Conservation (phyloP, 2,888 invertebrate genomes). For the Ectemnius cavifrons region DNA sequence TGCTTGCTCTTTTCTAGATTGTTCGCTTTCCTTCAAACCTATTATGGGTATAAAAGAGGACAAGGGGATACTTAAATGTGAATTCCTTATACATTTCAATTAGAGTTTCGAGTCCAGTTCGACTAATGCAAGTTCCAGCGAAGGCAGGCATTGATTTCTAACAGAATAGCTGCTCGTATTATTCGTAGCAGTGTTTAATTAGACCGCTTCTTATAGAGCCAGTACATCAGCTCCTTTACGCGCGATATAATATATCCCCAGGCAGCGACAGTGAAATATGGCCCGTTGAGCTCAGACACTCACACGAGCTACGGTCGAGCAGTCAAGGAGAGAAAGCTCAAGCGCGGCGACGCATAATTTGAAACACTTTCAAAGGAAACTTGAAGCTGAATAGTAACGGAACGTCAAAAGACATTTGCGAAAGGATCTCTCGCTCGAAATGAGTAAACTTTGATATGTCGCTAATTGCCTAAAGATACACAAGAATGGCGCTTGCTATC, state of each 20-base stretch:
- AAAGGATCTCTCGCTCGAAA: constrained; percentile 16
- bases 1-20: too few species aligned
- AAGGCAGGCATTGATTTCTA: not conserved
- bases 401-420: constrained; percentile 44
- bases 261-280: constrained; percentile 52
- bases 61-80: too few species aligned
- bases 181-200: constrained; percentile 37
- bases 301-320: constrained; percentile 22
- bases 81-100: too few species aligned
- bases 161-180: constrained; percentile 22
- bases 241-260: constrained; percentile 29
- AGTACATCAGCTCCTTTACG: constrained; percentile 34
- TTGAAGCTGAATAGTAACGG: constrained; percentile 62
- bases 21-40: too few species aligned
- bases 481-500: too few species aligned
- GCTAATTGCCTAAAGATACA: too few species aligned
- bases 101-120: too few species aligned
- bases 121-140: too few species aligned
- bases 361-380: constrained; percentile 68
- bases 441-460: too few species aligned
- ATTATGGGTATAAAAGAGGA: too few species aligned
- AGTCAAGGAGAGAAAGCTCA: constrained; percentile 52
- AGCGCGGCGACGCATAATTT: constrained; percentile 69
- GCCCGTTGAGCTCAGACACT: constrained; percentile 23
- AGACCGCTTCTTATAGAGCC: constrained; percentile 13